phyloP scores from a whole-genome alignment of 2,797 vertebrate species.

The Propithecus deckenii region DNA sequence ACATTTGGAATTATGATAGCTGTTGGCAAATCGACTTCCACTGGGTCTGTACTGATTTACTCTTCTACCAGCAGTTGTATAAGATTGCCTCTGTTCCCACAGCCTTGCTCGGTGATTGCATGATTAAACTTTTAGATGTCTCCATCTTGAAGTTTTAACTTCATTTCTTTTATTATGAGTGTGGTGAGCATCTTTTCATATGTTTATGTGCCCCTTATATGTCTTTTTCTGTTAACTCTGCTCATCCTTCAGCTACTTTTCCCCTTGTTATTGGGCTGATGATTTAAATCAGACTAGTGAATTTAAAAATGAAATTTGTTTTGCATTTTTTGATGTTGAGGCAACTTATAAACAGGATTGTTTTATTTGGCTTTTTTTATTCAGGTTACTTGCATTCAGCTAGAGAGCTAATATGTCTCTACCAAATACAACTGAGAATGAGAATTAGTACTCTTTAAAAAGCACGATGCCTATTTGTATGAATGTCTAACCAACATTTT shows the following conservation, averaged over 20 bases:
- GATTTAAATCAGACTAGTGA: neutral
- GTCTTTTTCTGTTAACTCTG: neutral
- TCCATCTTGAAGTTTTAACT: neutral
- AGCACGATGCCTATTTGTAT: neutral
- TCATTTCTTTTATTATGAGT: neutral
- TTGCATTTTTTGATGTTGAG: slow-evolving; percentile 23
- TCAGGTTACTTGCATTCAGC: slow-evolving; percentile 8
- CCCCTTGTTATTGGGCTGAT: neutral
- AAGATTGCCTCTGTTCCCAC: neutral
- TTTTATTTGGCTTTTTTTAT: slow-evolving; percentile 25
- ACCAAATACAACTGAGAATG: neutral
- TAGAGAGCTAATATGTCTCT: neutral
- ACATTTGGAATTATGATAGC: neutral
- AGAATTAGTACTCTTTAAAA: slow-evolving; percentile 26
- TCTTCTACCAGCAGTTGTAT: neutral
- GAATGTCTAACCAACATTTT: neutral
- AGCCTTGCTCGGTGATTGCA: neutral
- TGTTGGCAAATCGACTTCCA: neutral
- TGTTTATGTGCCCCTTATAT: neutral
- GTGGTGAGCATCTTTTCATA: neutral
- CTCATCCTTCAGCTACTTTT: neutral
- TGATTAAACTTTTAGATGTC: neutral
- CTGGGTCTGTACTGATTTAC: neutral
- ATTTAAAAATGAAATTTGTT: slow-evolving; percentile 18
- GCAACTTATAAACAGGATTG: neutral